Evolutionary conservation across 2,113 vertebrate genomes (phyloP).

Genomic region (Antechinus stuartii): DNA sequence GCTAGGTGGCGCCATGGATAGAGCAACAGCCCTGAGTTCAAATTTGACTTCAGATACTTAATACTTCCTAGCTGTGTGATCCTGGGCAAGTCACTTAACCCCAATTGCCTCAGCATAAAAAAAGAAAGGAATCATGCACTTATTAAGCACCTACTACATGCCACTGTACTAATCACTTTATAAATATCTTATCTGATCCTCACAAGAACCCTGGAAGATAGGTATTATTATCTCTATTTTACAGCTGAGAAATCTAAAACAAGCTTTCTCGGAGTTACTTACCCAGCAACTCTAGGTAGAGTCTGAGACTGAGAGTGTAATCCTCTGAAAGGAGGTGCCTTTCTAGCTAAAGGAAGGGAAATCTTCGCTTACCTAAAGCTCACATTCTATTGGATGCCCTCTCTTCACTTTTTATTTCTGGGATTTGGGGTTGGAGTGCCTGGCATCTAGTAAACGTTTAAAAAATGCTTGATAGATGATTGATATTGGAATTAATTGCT

Average conservation of each 20-base stretch:
- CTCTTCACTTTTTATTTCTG: neutral
- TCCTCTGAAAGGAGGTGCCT: neutral
- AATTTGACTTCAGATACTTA: too few relatives aligned
- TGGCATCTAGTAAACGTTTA: neutral
- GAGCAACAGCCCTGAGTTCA: too few relatives aligned
- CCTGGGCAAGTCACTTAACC: too few relatives aligned
- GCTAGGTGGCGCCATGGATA: too few relatives aligned
- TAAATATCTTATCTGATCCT: neutral
- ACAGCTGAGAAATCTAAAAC: neutral
- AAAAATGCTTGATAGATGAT: neutral
- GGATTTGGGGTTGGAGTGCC: constrained; percentile 25
- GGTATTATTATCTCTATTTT: neutral
- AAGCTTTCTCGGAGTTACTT: neutral
- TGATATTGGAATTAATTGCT: neutral
- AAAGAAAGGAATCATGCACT: neutral
- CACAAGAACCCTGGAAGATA: neutral
- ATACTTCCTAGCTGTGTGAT: too few relatives aligned
- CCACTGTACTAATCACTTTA: neutral
- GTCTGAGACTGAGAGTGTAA: neutral
- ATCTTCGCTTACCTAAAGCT: neutral
- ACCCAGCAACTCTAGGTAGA: neutral
- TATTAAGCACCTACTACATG: neutral
- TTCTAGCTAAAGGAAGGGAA: neutral
- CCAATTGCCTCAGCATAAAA: too few relatives aligned
- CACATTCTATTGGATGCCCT: neutral